Evolutionary conservation across 2,888 invertebrate genomes (phyloP), one percentile per base, ranked within the genome.

Genomic region (Leucoma salicis): DNA sequence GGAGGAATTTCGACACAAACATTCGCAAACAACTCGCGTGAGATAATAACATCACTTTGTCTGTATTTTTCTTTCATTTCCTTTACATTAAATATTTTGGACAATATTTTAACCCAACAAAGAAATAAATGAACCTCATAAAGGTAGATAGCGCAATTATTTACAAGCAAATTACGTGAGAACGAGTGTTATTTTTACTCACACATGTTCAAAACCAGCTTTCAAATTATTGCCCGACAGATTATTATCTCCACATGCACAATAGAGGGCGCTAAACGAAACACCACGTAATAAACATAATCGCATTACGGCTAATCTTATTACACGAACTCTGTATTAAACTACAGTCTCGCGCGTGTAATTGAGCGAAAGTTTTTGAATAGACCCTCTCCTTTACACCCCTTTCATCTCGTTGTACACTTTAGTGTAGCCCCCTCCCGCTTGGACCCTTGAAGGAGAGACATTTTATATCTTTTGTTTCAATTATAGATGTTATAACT

Each of bases 291-390:
- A 57, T 60, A 55, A 53, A 62, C 49, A 43, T 57, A 53, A 56
- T 60, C 52, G 50, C 42, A 53, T 60, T 53, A 57, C 60, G 42
- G 42, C 47, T 64, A 62, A 64, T 64, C 62, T 62, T 60, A 59
- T 62, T 60, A 63, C 60, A 51, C 42, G 36, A 48, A 46, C 50
- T 51, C 47, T 53, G 52, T 59, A 61, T 65, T 59, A 65, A 50
- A 57, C 60, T 60, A 60, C 50, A 57, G 56, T 54, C 54, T 53
- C 53, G 46, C 46, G 49, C 57, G 54, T 53, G 62, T 59, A 58
- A 67, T 65, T 58, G 62, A 53, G 57, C 49, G 56, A 59, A 65
- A 60, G 58, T 66, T 66, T 66, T 62, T 60, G 66, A 65, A 66
- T 58, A 54, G 49, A 31, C 42, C 44, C 35, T 37, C 28, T 29